Conservation (phyloP, 2,888 invertebrate species). For the Dryobota labecula region DNA sequence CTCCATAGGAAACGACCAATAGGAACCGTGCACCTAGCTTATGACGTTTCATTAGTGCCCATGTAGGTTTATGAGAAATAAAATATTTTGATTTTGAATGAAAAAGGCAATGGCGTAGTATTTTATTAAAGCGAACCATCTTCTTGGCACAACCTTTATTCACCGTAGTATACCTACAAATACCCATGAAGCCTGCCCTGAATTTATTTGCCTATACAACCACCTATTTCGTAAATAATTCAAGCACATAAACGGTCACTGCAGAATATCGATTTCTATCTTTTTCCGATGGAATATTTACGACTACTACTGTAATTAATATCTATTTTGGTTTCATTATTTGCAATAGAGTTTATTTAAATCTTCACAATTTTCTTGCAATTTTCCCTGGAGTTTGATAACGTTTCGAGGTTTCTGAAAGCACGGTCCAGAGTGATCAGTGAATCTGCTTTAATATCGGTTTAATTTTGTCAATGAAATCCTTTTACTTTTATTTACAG, state of each 20-base stretch:
- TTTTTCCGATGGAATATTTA: neutral
- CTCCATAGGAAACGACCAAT: no score
- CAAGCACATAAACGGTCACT: slow-evolving; percentile 7
- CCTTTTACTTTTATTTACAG: no score
- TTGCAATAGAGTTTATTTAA: neutral
- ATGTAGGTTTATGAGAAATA: no score
- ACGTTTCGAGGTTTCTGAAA: neutral
- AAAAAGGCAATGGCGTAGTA: neutral
- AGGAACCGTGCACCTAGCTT: no score
- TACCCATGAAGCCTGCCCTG: neutral
- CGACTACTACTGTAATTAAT: no score
- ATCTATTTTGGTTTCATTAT: neutral
- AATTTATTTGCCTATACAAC: neutral
- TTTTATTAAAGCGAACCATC: neutral
- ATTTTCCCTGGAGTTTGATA: neutral
- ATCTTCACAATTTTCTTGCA: neutral
- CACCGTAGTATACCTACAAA: neutral
- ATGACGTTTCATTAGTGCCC: no score
- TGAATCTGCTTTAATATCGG: neutral
- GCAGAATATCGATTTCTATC: slow-evolving; percentile 31
- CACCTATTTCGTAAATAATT: slow-evolving; percentile 4
- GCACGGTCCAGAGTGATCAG: neutral
- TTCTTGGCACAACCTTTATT: neutral
- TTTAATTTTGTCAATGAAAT: neutral
- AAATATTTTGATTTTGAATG: no score